A percentile compares a stretch with the other conserved stretches of the same genome.
phyloP scores from a whole-genome alignment of 2,113 vertebrate genomes.

The Cairina moschata region DNA sequence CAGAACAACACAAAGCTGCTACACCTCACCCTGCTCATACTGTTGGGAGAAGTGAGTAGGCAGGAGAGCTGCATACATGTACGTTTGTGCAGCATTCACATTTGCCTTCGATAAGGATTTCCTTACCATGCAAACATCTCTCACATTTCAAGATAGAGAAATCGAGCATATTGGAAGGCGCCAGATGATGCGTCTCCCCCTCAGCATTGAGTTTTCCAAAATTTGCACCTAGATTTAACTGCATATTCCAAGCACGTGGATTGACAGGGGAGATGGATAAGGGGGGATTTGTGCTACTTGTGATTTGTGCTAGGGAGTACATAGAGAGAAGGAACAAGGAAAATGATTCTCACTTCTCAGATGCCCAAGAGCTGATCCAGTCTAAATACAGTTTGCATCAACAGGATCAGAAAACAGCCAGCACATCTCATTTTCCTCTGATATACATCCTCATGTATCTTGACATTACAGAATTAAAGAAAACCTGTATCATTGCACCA shows the following conservation, averaged over 20 bases:
- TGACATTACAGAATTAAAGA: not conserved
- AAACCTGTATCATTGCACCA: not conserved
- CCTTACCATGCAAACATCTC: slow-evolving; percentile 21
- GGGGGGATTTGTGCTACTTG: not conserved
- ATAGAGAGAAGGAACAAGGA: not conserved
- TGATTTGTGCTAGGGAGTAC: not conserved
- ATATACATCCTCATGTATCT: not conserved
- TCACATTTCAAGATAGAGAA: not conserved
- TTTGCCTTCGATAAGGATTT: slow-evolving; percentile 13
- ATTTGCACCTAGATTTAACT: slow-evolving; percentile 10
- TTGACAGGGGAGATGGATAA: not conserved
- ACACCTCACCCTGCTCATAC: not conserved
- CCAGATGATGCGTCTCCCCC: not conserved
- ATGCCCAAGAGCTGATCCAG: not conserved
- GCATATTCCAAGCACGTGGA: not conserved
- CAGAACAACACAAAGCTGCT: not conserved
- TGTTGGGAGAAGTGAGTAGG: not conserved
- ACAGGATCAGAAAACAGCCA: not conserved
- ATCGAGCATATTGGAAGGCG: not conserved
- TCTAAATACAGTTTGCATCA: not conserved
- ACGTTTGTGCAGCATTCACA: not conserved
- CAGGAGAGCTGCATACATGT: not conserved
- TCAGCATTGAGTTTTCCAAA: not conserved
- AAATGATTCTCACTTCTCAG: not conserved
- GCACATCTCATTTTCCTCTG: not conserved